Base-by-base conservation (phyloP, 2,888 invertebrate species). In the Dinocampus coccinellae region DNA sequence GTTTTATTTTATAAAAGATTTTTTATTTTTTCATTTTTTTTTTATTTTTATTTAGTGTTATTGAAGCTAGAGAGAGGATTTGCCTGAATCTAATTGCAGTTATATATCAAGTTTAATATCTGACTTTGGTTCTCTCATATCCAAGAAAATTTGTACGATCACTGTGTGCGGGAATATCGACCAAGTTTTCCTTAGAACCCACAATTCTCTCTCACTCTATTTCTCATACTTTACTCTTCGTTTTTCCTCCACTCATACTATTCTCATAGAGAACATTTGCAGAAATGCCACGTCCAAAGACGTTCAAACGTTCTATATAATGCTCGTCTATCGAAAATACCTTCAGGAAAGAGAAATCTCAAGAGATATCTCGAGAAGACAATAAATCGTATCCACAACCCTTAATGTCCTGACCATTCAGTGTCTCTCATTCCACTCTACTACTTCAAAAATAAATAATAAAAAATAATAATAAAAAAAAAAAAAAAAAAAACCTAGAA, bases 101-200 rank as follows among this genome's bases (percentile, higher is more conserved):
- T 82, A 81, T 86, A 85, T 84, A 85, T 85, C 82, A 83, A 84
- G 82, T 86, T 86, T 85, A 83, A 85, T 85, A 84, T 79, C 82
- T 81, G 80, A 78, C 79, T 80, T 81, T 71, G 79, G 79, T 79
- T 77, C 81, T 77, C 81, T 77, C 52, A 53, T 58, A 58, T 58
- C 33, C 2, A 34, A 34, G 16, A 33, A n/a, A 13, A 33, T 26
- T 16, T 26, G 58, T 33, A 33, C 33, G 34, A 16, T 33, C 29
- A 34, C 58, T 16, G 34, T 16, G 58, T 20, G 29, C n/a, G 71
- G 29, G 76, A 79, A 81, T 82, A 84, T 85, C 84, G 78, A 82
- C 80, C 76, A 85, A 85, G 81, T 84, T 86, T 80, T 77, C 73
- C 66, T 20, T 16, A 33, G 34, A 58, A 34, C 75, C 29, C 29